phyloP scores from a whole-genome alignment of 2,797 vertebrate species.

The Coregonus suidteri region DNA sequence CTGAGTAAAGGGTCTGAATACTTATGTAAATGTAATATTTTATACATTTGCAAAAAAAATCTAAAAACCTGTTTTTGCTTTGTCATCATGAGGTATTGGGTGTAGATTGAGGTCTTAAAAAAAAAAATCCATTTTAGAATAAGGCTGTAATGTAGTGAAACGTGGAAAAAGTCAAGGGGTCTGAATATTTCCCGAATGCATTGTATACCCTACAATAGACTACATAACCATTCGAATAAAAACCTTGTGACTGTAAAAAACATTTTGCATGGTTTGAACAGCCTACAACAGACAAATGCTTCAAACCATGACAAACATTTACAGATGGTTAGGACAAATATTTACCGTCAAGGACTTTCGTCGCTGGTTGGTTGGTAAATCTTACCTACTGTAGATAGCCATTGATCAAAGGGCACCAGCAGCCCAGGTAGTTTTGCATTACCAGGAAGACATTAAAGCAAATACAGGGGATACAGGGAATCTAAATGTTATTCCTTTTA shows the following conservation, averaged over 20 bases:
- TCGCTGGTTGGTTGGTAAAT: neutral
- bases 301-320: neutral
- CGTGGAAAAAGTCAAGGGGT: too few relatives aligned
- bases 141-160: too few relatives aligned
- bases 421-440: neutral
- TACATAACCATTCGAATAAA: conserved; percentile 1
- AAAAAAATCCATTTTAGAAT: too few relatives aligned
- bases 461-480: neutral
- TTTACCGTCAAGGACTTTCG: neutral
- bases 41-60: too few relatives aligned
- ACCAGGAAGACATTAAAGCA: neutral
- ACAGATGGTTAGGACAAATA: neutral
- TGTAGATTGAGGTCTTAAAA: too few relatives aligned
- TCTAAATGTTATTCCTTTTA: neutral
- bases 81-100: too few relatives aligned
- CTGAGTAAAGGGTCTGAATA: too few relatives aligned
- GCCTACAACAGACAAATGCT: neutral
- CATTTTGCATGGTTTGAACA: neutral
- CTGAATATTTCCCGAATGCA: too few relatives aligned
- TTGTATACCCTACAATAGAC: neutral
- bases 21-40: too few relatives aligned
- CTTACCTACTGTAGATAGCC: neutral
- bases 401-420: neutral
- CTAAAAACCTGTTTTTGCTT: too few relatives aligned
- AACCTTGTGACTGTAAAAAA: neutral